Base-by-base conservation (phyloP, 2,113 vertebrate genomes). In the Zapus hudsonius region DNA sequence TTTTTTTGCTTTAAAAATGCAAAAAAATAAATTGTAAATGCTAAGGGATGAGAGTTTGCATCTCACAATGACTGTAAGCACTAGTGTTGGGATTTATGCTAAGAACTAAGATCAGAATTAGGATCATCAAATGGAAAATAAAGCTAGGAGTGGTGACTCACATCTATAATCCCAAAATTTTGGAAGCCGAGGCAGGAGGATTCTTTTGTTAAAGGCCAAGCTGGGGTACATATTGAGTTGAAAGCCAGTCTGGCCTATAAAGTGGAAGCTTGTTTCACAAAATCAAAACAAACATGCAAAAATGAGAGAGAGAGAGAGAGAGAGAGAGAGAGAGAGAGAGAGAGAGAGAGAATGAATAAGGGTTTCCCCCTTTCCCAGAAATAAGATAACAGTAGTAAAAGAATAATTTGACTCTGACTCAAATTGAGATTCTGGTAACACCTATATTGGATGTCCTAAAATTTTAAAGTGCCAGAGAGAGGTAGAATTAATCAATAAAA, bases 391-490 rank as follows among this genome's bases (percentile, higher is more conserved):
- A 64, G 22, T 23, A 84, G 57, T 64, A 22, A 88, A 57, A 91
- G 9, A 91, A 73, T 91, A 5, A 76, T 64, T 90, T 82, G 33
- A 81, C 7, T 90, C 27, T n/a, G n/a, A n/a, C n/a, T n/a, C 73
- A 91, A 93, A 59, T 20, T 75, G 33, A 84, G 7, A 63, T 7
- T 78, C 15, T 67, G 33, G 70, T 15, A 95, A 55, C 15, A 36
- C 90, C 27, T 89, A 7, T 86, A 59, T 79, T 63, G 70, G 42
- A 33, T 74, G 73, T 94, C 36, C 10, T 81, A 69, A 91, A 94
- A 89, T 85, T 55, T 8, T 80, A 67, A 86, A 84, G 15, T 87
- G 52, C 40, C 78, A 84, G n/a, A 66, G 57, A 79, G 17, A 33
- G 23, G 19, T 42, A 38, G 20, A n/a, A 52, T 90, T 87, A 93